A percentile compares a stretch with the other conserved stretches of the same genome.
Evolutionary conservation across 2,113 vertebrate species (phyloP).

Genomic region (Crotalus helleri): DNA sequence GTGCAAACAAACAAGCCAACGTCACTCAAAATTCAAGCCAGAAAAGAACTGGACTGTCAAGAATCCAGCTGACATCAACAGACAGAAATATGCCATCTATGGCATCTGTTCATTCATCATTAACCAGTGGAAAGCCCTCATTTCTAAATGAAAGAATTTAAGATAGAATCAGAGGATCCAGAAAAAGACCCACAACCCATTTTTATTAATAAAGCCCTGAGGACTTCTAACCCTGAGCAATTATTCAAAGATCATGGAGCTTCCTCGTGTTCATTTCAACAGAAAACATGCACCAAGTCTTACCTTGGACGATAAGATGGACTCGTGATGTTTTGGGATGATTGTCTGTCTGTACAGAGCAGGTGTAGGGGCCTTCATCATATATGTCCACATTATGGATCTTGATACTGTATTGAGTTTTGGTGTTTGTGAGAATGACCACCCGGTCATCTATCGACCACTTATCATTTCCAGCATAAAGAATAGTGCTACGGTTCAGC

Average conservation of each 20-base stretch:
- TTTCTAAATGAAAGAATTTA: background rate
- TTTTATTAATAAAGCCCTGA: background rate
- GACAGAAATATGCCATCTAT: background rate
- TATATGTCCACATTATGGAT: conserved; percentile 90
- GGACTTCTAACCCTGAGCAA: accelerated
- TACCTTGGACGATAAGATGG: conserved; percentile 96
- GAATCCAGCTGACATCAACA: background rate
- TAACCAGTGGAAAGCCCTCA: background rate
- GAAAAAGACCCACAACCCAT: accelerated
- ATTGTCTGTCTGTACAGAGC: conserved; percentile 95
- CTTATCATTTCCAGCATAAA: conserved; percentile 93
- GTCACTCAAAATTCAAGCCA: background rate
- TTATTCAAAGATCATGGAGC: accelerated
- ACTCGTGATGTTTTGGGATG: conserved; percentile 92
- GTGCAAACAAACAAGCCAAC: background rate
- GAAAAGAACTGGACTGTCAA: background rate
- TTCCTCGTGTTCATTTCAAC: background rate
- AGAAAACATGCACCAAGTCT: background rate
- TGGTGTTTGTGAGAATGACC: conserved; percentile 87
- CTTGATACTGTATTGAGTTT: conserved; percentile 97
- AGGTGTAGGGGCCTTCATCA: conserved; percentile 93
- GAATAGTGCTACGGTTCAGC: conserved; percentile 96
- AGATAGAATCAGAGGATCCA: background rate
- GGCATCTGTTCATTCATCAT: background rate
- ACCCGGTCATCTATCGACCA: conserved; percentile 96